Percentiles rank a stretch among this genome's conserved stretches.
Evolutionary conservation across 2,113 vertebrate genomes (phyloP).

Genomic region (Cyanoramphus novaezelandiae): DNA sequence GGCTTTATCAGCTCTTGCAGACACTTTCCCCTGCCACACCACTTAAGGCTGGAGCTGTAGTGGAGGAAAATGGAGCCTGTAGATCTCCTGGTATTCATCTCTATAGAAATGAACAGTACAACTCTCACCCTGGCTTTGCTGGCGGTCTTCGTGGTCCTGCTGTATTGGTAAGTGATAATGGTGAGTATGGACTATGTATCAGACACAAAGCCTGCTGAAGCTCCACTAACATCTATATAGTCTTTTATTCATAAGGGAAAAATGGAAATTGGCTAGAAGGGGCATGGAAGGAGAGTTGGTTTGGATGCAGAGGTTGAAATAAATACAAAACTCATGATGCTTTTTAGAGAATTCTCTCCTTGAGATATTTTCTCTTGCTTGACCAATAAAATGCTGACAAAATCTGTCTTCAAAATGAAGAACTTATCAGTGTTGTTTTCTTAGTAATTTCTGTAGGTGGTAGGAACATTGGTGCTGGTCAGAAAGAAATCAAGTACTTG

Average conservation of each 20-base stretch:
- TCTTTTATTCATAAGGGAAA: neutral
- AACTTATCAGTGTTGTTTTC: neutral
- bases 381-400: neutral
- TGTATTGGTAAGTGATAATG: conserved; percentile 81
- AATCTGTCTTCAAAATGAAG: neutral
- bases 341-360: neutral
- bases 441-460: neutral
- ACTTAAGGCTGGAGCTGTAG: neutral
- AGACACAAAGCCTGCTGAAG: neutral
- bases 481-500: neutral
- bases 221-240: neutral
- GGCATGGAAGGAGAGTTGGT: neutral
- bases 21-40: neutral
- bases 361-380: neutral
- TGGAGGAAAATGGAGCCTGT: conserved; percentile 51
- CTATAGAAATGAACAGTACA: conserved; percentile 38
- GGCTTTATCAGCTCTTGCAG: conserved; percentile 20
- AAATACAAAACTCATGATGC: neutral
- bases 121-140: conserved; percentile 74
- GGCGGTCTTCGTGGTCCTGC: conserved; percentile 75
- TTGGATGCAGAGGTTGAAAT: neutral
- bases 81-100: conserved; percentile 48
- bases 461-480: neutral
- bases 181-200: neutral
- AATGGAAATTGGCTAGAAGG: neutral